Evolutionary conservation across 2,888 invertebrate genomes (phyloP), one percentile per base, ranked within the genome.

Genomic region (Pelosia muscerda): DNA sequence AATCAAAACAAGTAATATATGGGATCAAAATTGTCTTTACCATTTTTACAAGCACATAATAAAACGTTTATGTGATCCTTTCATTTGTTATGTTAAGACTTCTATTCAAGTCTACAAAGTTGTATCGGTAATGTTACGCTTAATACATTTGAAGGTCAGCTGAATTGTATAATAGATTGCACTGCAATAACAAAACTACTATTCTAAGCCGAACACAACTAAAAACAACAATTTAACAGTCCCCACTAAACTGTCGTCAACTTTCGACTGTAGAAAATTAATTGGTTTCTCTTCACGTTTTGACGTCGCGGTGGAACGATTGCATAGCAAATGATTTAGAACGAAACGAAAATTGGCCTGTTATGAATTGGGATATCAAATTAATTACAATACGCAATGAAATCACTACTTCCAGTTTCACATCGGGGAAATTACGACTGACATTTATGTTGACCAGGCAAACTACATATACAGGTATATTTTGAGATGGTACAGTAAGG

Each of bases 241-340:
- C 56, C 34, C 26, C 57, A 65, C 55, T 59, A 69, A 72, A 66
- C 76, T 63, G 61, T 65, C 2, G 9, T 49, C 65, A 66, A 76
- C 74, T 78, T 78, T 78, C 71, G 71, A 65, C 70, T 64, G 67
- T 60, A 68, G 69, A 69, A 73, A 77, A 73, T 61, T 13, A 59
- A 49, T 42, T 42, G 42, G 25, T 62, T 53, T 53, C 28, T 69
- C 58, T 56, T 65, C 77, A 72, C 66, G 53, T 67, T 67, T 74
- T 57, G 65, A 68, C 54, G 73, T 53, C 62, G 66, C n/a, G 28
- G 54, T 4, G n/a, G n/a, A 11, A 53, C 25, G 59, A 53, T 34
- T 53, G 13, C 19, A n/a, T 62, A 28, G 26, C 22, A 13, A 62
- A 53, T 53, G 61, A 62, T 28, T 49, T 49, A 26, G 49, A 62